Conservation (phyloP, 2,888 invertebrate species). For the Deladenus siricidicola region DNA sequence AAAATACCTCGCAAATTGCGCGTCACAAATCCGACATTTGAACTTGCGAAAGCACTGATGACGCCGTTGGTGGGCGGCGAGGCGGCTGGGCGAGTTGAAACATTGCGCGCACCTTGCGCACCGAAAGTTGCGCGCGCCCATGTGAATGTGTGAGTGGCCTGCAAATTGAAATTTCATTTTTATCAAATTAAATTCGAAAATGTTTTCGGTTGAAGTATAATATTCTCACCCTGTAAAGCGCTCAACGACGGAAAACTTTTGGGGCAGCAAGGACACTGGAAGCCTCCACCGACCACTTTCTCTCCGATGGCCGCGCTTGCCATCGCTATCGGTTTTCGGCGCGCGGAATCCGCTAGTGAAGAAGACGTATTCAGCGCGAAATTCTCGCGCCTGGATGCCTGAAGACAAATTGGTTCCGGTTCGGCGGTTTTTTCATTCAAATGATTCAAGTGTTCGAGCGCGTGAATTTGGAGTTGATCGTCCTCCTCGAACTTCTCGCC, state of each 20-base stretch:
- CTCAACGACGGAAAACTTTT: neutral
- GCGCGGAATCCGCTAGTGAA: neutral
- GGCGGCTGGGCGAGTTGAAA: neutral
- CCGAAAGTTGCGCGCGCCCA: neutral
- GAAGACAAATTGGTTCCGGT: no score
- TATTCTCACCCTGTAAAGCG: neutral
- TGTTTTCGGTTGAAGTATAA: no score
- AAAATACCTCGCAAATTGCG: no score
- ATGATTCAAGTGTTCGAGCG: neutral
- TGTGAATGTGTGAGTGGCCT: neutral
- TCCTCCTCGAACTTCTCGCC: neutral
- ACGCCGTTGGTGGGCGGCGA: neutral
- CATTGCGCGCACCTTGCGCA: neutral
- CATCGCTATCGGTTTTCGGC: neutral
- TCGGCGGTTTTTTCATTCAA: no score
- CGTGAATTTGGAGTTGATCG: neutral
- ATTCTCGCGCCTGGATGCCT: no score
- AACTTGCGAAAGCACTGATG: neutral
- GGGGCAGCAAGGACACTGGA: neutral
- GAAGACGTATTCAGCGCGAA: no score
- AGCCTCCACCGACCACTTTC: no score
- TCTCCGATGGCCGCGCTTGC: neutral
- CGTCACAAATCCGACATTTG: neutral
- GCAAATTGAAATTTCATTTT: neutral
- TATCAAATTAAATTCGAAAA: neutral